A percentile compares a stretch with the other conserved stretches of the same genome.
Conservation (phyloP, 2,888 invertebrate genomes). For the Cheilosia impressa region DNA sequence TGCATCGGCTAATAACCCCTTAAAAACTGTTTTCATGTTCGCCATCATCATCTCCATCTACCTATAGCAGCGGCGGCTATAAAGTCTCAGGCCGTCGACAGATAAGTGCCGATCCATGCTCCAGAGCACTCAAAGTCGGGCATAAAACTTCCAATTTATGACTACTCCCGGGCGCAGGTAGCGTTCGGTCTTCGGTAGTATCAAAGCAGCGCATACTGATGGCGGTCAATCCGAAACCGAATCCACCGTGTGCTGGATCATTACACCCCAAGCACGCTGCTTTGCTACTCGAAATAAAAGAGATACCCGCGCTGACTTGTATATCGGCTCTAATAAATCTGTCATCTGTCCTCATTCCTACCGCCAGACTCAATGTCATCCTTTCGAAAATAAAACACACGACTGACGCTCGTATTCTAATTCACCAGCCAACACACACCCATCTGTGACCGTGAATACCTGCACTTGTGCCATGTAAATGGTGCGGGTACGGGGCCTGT, state of each 20-base stretch:
- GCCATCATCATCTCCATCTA: background rate
- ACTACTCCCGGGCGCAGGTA: slow-evolving; percentile 28
- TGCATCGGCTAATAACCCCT: slow-evolving; percentile 56
- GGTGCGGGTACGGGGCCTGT: background rate
- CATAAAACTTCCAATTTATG: slow-evolving; percentile 60
- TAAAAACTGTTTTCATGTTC: slow-evolving; percentile 67
- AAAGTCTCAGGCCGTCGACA: slow-evolving; percentile 16
- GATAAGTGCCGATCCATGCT: slow-evolving; percentile 72
- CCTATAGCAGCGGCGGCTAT: slow-evolving; percentile 26
- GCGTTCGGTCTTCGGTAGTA: slow-evolving; percentile 1
- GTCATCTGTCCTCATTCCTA: slow-evolving; percentile 32
- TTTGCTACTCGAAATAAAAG: slow-evolving; percentile 18
- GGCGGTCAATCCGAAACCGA: slow-evolving; percentile 15
- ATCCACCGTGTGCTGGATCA: slow-evolving; percentile 4
- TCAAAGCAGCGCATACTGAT: background rate
- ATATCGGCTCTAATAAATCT: slow-evolving; percentile 49
- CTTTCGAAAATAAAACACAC: slow-evolving; percentile 10
- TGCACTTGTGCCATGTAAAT: background rate
- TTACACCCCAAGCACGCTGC: slow-evolving; percentile 33
- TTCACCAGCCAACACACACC: slow-evolving; percentile 20
- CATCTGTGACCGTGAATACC: slow-evolving; percentile 44
- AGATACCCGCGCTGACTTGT: no score
- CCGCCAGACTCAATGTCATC: slow-evolving; percentile 39
- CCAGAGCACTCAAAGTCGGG: slow-evolving; percentile 53
- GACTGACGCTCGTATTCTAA: background rate